Conservation (phyloP, 2,113 vertebrate species). For the Lagopus muta region DNA sequence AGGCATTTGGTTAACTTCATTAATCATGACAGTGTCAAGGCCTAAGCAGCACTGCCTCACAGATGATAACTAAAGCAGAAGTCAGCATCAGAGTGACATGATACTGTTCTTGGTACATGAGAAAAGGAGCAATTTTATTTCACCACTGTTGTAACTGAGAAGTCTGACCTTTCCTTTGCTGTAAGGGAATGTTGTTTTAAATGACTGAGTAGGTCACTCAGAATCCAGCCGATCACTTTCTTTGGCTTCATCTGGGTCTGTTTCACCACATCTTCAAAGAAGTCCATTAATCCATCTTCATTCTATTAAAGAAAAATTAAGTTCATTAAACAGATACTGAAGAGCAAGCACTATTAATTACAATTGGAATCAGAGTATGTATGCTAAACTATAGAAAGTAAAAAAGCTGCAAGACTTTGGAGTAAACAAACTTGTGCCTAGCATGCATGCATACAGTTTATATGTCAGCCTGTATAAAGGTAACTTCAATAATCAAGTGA, state of each 20-base stretch:
- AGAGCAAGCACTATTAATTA: background rate
- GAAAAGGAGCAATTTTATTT: background rate
- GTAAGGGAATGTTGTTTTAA: conserved; percentile 85
- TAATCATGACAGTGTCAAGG: background rate
- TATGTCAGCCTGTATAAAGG: background rate
- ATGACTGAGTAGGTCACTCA: conserved; percentile 85
- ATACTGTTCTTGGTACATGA: background rate
- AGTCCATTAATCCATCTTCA: conserved; percentile 91
- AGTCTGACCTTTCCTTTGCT: conserved; percentile 89
- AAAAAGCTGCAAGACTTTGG: background rate
- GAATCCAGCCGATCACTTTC: conserved; percentile 93
- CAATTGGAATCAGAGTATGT: background rate
- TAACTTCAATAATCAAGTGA: background rate
- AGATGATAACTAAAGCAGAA: background rate
- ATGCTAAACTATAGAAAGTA: background rate
- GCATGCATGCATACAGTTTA: background rate
- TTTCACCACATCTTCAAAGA: conserved; percentile 88
- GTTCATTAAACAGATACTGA: background rate
- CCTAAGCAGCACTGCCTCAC: background rate
- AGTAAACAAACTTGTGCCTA: background rate
- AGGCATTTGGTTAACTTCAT: background rate
- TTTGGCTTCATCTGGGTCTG: conserved; percentile 85
- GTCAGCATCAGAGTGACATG: rapidly evolving
- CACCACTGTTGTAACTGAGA: background rate
- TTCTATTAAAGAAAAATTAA: conserved; percentile 79